Evolutionary conservation across 2,113 vertebrate species (phyloP).

Genomic region (Pelusios castaneus): DNA sequence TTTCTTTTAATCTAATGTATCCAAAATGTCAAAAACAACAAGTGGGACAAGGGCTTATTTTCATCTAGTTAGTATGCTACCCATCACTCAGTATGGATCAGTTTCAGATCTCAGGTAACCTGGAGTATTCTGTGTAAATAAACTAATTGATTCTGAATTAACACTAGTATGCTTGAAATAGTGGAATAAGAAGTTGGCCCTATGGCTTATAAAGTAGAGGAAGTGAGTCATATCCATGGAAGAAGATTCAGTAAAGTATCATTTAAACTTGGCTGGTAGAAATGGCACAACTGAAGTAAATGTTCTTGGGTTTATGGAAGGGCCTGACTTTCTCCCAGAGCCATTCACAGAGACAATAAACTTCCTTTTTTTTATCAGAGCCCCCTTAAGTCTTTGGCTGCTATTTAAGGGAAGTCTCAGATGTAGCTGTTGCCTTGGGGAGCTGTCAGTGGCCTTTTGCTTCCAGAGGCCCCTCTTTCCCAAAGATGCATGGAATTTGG

Average conservation of each 20-base stretch:
- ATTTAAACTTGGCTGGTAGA: background rate
- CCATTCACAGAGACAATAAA: fast-evolving
- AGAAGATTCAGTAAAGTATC: background rate
- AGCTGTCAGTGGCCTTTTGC: too few species aligned
- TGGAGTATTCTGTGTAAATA: background rate
- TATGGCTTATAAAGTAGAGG: background rate
- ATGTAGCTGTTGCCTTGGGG: background rate
- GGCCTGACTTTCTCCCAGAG: background rate
- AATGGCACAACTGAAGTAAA: background rate
- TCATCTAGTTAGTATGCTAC: background rate
- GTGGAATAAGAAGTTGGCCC: background rate
- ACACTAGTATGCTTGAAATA: background rate
- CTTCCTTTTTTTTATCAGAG: background rate
- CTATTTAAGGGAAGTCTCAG: background rate
- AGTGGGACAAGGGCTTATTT: background rate
- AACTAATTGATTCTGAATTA: background rate
- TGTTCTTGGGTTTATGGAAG: background rate
- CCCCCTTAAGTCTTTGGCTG: background rate
- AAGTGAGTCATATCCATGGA: background rate
- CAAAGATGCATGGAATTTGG: background rate
- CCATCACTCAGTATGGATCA: background rate
- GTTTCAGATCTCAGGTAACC: background rate
- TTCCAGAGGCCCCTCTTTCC: background rate
- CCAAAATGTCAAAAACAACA: background rate
- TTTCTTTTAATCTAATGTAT: background rate